Conservation (phyloP, 2,888 invertebrate species). For the Drosophila multiciliata region DNA sequence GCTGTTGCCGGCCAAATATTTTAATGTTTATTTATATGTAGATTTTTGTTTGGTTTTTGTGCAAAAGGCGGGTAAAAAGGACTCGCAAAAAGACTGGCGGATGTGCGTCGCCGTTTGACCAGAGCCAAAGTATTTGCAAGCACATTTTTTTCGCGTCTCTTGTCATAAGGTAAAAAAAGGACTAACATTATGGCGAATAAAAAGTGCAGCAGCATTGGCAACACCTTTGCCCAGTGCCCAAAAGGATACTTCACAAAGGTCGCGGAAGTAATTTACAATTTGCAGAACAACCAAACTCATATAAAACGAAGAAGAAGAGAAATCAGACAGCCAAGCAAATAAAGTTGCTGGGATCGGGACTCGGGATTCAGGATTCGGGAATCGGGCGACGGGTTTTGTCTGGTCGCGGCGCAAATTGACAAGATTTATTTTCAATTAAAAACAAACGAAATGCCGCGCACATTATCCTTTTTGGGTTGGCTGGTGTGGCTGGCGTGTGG, state of each 20-base stretch:
- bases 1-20: conserved; percentile 66
- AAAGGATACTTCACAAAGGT: conserved; percentile 68
- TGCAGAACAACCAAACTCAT: conserved; percentile 29
- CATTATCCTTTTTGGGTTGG: conserved; percentile 60
- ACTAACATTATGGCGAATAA: conserved; percentile 46
- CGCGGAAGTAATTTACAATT: conserved; percentile 83
- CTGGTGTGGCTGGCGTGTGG: conserved; percentile 11
- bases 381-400: conserved; percentile 48
- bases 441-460: conserved; percentile 55
- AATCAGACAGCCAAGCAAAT: conserved; percentile 59
- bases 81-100: conserved; percentile 60
- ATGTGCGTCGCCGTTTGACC: conserved; percentile 70
- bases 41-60: conserved; percentile 61
- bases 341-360: conserved; percentile 28
- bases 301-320: conserved; percentile 26
- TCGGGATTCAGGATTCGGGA: not conserved
- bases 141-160: conserved; percentile 40
- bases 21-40: conserved; percentile 83
- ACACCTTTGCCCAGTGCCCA: conserved; percentile 61
- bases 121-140: conserved; percentile 43
- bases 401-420: conserved; percentile 71
- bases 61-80: conserved; percentile 55
- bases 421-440: conserved; percentile 83
- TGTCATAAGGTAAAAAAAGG: conserved; percentile 60
- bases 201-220: conserved; percentile 40